Evolutionary conservation across 2,888 invertebrate species (phyloP), one percentile per base, ranked within the genome.

Genomic region (Drosophila meridionalis): DNA sequence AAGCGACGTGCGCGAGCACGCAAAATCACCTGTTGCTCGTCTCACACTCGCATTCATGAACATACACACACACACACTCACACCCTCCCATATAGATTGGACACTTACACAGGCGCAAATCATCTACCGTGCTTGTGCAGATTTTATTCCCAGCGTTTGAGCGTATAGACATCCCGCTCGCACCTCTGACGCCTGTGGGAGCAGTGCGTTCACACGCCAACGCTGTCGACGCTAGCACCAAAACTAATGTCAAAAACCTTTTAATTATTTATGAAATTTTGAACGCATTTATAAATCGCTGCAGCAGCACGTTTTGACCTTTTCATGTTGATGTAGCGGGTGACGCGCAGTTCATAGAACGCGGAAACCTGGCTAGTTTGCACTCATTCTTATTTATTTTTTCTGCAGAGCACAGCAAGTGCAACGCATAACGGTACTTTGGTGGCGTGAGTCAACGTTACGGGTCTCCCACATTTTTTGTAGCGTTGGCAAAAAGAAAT

Each of bases 171-270:
- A 74, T 85, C 80, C 28, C 77, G 43, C 59, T 81, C 85, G 66
- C 77, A 60, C 87, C 55, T 7, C 47, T 30, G 28, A 28, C 45
- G 28, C n/a, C 62, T 40, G 40, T 65, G 34, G 36, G 50, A 11
- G 60, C 53, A 50, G 40, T 74, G 48, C 30, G 73, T 55, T 80
- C 50, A 26, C 42, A n/a, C 58, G 58, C 11, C 30, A 50, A 5
- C 43, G 48, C 14, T 65, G 48, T 1, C 57, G 36, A 30, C 52
- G 53, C 26, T 52, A 55, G 48, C 50, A 50, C 20, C 48, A 52
- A 38, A 66, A 72, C 77, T 80, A 89, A 80, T 88, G 90, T 87
- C 90, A 89, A 85, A 89, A 87, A 88, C 90, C 90, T 85, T 83
- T 84, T 70, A 76, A 80, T 68, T 70, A 69, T 42, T 50, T 69